phyloP scores from a whole-genome alignment of 2,797 vertebrate species.

The Danio kyathit region DNA sequence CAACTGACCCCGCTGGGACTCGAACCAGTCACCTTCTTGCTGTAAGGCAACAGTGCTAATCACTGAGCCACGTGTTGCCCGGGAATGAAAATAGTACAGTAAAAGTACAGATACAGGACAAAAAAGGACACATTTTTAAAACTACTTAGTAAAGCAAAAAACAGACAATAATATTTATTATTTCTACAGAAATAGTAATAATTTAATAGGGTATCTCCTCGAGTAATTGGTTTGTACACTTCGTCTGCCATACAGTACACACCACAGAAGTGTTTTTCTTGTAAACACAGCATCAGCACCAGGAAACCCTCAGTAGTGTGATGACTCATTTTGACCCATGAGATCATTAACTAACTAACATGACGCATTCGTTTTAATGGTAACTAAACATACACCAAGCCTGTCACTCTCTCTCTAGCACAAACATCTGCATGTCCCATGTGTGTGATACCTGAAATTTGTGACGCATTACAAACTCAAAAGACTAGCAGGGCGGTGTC shows the following conservation, averaged over 20 bases:
- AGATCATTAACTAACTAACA: conserved; percentile 20
- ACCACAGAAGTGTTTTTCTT: neutral
- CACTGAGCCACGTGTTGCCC: no score
- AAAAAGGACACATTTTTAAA: no score
- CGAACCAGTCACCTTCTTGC: no score
- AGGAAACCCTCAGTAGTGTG: neutral
- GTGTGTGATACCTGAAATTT: conserved; percentile 33
- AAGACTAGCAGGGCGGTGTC: conserved; percentile 21
- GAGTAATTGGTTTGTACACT: no score
- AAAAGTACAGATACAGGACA: no score
- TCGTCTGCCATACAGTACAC: neutral
- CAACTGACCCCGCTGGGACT: no score
- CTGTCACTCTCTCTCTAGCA: conserved; percentile 30
- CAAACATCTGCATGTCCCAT: conserved; percentile 15
- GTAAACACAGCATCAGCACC: conserved; percentile 2
- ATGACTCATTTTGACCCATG: conserved; percentile 3
- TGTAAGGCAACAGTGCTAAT: no score
- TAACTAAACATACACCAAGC: conserved; percentile 9
- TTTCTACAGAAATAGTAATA: no score
- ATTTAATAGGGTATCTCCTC: no score
- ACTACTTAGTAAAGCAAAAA: no score
- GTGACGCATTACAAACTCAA: conserved; percentile 25
- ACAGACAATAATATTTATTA: no score
- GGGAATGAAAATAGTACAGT: no score
- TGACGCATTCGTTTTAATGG: conserved; percentile 10